Conservation (phyloP, 2,888 invertebrate genomes). For the Chrysina gloriosa region DNA sequence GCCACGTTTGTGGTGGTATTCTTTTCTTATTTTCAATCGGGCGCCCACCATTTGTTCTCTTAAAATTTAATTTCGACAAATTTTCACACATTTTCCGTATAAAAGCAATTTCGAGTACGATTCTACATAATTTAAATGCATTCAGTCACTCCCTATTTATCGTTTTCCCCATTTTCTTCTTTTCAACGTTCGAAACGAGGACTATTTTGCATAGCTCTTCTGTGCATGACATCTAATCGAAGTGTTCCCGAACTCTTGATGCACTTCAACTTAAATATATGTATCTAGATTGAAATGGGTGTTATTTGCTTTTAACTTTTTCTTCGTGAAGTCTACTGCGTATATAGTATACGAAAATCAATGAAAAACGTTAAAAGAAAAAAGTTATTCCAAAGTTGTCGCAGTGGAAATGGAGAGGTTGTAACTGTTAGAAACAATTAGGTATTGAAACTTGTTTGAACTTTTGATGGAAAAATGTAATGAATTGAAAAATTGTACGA, state of each 20-base stretch:
- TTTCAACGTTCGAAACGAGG: conserved; percentile 45
- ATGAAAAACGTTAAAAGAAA: no score
- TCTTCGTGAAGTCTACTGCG: no score
- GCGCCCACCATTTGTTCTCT: not conserved
- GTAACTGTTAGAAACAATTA: no score
- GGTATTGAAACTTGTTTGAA: no score
- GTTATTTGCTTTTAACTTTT: no score
- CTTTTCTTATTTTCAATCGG: not conserved
- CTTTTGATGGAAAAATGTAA: no score
- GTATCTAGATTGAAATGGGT: conserved; percentile 18
- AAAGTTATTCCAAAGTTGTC: no score
- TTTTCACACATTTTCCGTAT: conserved; percentile 4
- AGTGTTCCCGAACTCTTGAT: conserved; percentile 42
- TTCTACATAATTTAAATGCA: conserved; percentile 34
- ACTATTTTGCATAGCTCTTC: conserved; percentile 47
- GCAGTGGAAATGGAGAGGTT: no score
- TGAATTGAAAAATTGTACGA: no score
- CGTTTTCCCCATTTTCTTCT: conserved; percentile 21
- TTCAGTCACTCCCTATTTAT: conserved; percentile 30
- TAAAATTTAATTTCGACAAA: conserved; percentile 22
- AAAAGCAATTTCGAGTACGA: conserved; percentile 24
- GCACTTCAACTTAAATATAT: conserved; percentile 36
- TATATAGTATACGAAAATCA: no score
- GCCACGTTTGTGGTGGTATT: no score
- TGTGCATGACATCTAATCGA: conserved; percentile 49